Evolutionary conservation across 2,113 vertebrate genomes (phyloP), one percentile per base, ranked within the genome.

Genomic region (Corythaeola cristata): DNA sequence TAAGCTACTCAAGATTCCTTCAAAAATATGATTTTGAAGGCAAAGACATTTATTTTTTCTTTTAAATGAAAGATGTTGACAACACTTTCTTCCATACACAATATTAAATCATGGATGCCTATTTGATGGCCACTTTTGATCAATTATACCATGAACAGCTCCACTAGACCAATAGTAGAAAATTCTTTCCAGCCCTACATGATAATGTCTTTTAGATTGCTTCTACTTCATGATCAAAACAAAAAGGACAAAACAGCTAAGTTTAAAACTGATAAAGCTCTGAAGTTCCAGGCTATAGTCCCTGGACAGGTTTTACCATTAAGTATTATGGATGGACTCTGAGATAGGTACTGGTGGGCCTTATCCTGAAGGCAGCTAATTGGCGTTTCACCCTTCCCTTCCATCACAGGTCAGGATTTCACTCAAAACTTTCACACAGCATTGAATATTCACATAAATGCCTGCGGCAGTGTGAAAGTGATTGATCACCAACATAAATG

Each of bases 1-100:
- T 89, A 81, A 90, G 37, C 85, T 90, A 58, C 73, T 89, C 77
- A 78, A 80, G 83, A 56, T 44, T 85, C 53, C 63, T 79, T 91
- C 44, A 79, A 91, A 85, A 94, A 69, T 26, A 80, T 49, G n/a
- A 87, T 73, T 89, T 93, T 77, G 71, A 90, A 96, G 41, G 47
- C 37, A 86, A 94, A 94, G 73, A 28, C 3, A 15, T 77, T 85
- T 94, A 32, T 82, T 78, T 92, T 88, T 63, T 69, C 47, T 84
- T 90, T 88, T 15, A 64, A 69, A 45, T 75, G 22, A 59, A 91
- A 76, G 32, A 73, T 35, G 2, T 37, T 83, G 71, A 41, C 50
- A 88, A 50, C 62, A 18, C 8, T 75, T 74, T 74, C 26, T 92
- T 89, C 56, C 41, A 9, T 53, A 45, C 18, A 28, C 1, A 35